Base-by-base conservation (phyloP, 1,140 invertebrate genomes). In the Idris sp. region DNA sequence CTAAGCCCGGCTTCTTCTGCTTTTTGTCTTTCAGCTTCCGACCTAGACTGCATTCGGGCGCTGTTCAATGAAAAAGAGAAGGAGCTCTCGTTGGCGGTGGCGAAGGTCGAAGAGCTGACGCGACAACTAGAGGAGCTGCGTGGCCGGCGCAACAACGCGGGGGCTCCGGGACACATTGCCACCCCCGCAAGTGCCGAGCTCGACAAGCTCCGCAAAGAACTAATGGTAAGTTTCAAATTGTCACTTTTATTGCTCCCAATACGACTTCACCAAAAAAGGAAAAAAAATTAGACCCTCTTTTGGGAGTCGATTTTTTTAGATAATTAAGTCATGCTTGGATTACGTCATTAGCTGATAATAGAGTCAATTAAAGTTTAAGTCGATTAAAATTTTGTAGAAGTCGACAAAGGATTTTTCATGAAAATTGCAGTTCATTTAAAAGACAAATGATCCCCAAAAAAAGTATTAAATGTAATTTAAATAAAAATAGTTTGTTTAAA, bases 41-140 rank as follows among this genome's bases (percentile, higher is more conserved):
- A 99, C 88, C 89, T 99, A 86, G 97, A 98, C 87, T 96, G 96
- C 54, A 97, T 98, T 79, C 92, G 96, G 56, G 94, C 95, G 13
- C 90, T 98, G 40, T 98, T 98, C 90, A 97, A 96, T 90, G 96
- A 98, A 84, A 98, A 98, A 85, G 97, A 98, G 83, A 98, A 98
- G 84, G 97, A 98, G 87, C 88, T 99, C 28, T 95, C 95, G 18
- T 85, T 98, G 89, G 97, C 97, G 1, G 95, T 98, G 77, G 94
- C 95, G 73, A 97, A 97, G 88, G 97, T 98, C 76, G 97, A 98
- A 80, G 96, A 97, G 84, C 88, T 98, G 79, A 98, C 96, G 48
- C 88, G 94, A 78, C 97, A 98, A 86, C 89, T 99, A 76, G 97
- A 98, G 82, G 96, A 97, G 77, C 86, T 99, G 31, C 88, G 93